Evolutionary conservation across 2,113 vertebrate species (phyloP), one percentile per base, ranked within the genome.

Genomic region (Ammospiza caudacuta): DNA sequence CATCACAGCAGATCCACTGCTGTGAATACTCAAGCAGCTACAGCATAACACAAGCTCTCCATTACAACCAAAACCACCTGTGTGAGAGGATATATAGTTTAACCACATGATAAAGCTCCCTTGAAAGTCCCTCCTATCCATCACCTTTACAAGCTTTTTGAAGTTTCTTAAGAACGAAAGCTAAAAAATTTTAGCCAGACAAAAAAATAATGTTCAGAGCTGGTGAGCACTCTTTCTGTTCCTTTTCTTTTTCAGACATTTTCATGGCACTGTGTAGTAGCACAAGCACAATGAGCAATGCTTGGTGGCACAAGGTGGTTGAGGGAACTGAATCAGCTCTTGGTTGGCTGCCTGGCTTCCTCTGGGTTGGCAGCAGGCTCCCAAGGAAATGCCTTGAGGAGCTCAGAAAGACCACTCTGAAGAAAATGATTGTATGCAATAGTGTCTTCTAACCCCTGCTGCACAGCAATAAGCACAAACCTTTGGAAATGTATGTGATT

Each of bases 351-450:
- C 51, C 43, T 87, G 63, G 24, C 35, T 92, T 52, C 27, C 54
- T 64, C 54, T 33, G 58, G 88, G 10, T 68, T 84, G 83, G 46
- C n/a, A 86, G 29, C 62, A 70, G 70, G 44, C 41, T 96, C 31
- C 81, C 95, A 95, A 94, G 52, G 90, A 94, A 96, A 87, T 3
- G n/a, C 44, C 49, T 92, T 75, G n/a, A 62, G 89, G 54, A 79
- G 47, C 67, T 83, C 37, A 70, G 66, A 77, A 96, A 92, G 33
- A 82, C 51, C 62, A 23, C 73, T 94, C 33, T 35, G 76, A 94
- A 64, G 41, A 89, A 72, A 82, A 73, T 44, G 2, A 83, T 64
- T 31, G 55, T 31, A 21, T 31, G 25, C 28, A 58, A 33, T 12
- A 90, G 6, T 47, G 29, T 63, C 41, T 92, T 92, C 55, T 55